Evolutionary conservation across 1,140 invertebrate genomes (phyloP).

Genomic region (Drosophila teissieri): DNA sequence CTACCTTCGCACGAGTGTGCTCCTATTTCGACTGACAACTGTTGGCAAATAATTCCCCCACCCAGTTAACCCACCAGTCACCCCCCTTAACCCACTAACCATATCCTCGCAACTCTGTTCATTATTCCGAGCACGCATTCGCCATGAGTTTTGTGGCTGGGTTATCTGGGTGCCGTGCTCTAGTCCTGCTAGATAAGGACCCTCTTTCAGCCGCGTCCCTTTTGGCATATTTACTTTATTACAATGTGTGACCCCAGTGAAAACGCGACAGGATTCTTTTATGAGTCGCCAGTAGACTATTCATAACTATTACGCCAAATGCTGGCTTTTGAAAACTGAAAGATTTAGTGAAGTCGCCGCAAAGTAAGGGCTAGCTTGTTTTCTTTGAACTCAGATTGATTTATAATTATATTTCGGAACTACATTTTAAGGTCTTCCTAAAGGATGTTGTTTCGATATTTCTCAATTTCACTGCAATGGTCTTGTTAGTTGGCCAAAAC

Average conservation of each 20-base stretch:
- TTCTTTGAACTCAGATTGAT: neutral
- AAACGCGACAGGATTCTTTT: slow-evolving; percentile 25
- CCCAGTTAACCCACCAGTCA: slow-evolving; percentile 5
- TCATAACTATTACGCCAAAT: slow-evolving; percentile 16
- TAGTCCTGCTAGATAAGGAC: slow-evolving; percentile 49
- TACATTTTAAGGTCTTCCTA: neutral
- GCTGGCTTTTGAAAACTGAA: slow-evolving; percentile 4
- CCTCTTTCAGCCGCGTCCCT: neutral
- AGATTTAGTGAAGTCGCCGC: slow-evolving; percentile 3
- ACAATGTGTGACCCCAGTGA: slow-evolving; percentile 47
- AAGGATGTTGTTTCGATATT: neutral
- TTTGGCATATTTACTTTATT: slow-evolving; percentile 46
- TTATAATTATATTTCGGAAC: neutral
- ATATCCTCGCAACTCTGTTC: slow-evolving; percentile 49
- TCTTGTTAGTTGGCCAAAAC: slow-evolving; percentile 41
- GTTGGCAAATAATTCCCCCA: slow-evolving; percentile 33
- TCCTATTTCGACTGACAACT: slow-evolving; percentile 23
- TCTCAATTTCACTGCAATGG: slow-evolving; percentile 7
- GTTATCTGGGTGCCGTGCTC: slow-evolving; percentile 54
- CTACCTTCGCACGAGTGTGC: slow-evolving; percentile 18
- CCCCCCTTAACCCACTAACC: slow-evolving; percentile 11
- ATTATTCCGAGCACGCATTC: slow-evolving; percentile 71
- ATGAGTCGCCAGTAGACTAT: slow-evolving; percentile 14
- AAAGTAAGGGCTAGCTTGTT: neutral
- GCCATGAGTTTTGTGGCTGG: slow-evolving; percentile 57